A percentile compares a stretch with the other conserved stretches of the same genome.
Conservation (phyloP, 2,888 invertebrate species). For the Drosophila dives region DNA sequence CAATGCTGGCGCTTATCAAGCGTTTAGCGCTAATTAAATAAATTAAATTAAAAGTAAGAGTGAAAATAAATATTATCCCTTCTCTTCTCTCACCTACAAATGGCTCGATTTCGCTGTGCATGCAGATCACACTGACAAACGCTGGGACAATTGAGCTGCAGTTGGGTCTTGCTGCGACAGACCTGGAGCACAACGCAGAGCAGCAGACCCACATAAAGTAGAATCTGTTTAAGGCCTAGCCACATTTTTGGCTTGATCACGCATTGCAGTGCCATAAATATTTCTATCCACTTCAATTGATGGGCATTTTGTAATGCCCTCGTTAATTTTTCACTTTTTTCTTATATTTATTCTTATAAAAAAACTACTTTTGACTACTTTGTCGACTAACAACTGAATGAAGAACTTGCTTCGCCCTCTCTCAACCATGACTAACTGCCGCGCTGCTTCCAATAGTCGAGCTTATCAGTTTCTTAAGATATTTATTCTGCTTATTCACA, state of each 20-base stretch:
- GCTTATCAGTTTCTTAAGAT: neutral
- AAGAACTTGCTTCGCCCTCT: conserved; percentile 5
- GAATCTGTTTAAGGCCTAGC: conserved; percentile 69
- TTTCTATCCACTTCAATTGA: conserved; percentile 23
- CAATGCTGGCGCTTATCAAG: conserved; percentile 87
- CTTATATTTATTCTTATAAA: neutral
- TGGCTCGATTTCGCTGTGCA: conserved; percentile 80
- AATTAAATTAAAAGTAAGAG: conserved; percentile 15
- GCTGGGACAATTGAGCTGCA: conserved; percentile 76
- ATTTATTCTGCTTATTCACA: neutral
- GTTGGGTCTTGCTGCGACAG: conserved; percentile 68
- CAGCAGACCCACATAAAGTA: conserved; percentile 70
- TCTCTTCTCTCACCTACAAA: conserved; percentile 78
- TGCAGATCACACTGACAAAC: conserved; percentile 82
- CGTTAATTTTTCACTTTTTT: conserved; percentile 4
- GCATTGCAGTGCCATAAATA: conserved; percentile 67
- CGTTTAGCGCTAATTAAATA: conserved; percentile 85
- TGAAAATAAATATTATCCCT: conserved; percentile 15
- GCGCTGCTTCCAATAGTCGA: conserved; percentile 48
- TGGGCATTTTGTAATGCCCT: conserved; percentile 46
- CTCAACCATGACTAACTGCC: conserved; percentile 52
- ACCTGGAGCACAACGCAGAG: conserved; percentile 69
- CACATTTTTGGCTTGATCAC: conserved; percentile 69
- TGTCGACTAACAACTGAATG: conserved; percentile 41
- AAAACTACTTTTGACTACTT: neutral